Evolutionary conservation across 2,113 vertebrate species (phyloP).

Genomic region (Xerus inauris): DNA sequence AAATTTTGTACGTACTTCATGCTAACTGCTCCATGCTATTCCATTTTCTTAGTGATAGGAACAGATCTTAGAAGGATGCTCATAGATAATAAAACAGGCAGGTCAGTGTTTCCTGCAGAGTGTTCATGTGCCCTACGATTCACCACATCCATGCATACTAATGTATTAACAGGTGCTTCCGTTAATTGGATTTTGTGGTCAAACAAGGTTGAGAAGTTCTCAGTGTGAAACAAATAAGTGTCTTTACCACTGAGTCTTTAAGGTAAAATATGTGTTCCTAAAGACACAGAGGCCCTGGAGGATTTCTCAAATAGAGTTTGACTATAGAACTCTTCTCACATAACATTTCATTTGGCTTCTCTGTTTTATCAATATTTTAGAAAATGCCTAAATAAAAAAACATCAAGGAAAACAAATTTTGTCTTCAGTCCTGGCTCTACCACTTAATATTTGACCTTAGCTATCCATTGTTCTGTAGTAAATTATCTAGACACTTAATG

Average conservation of each 20-base stretch:
- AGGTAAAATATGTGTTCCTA: neutral
- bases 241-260: neutral
- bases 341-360: neutral
- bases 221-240: neutral
- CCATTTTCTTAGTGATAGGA: neutral
- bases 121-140: neutral
- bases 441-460: neutral
- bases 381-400: slow-evolving; percentile 8
- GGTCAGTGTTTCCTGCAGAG: neutral
- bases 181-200: neutral
- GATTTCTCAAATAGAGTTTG: neutral
- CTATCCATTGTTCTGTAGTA: neutral
- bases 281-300: neutral
- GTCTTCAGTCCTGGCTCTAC: neutral
- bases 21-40: neutral
- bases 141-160: neutral
- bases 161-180: neutral
- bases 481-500: neutral
- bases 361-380: neutral
- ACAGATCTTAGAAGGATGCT: neutral
- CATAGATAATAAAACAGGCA: neutral
- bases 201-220: neutral
- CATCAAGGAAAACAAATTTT: neutral
- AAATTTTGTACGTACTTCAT: neutral
- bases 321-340: neutral